These are phyloP conservation scores for Drosophila gunungcola DNA, from an alignment of 1,140 invertebrate genomes.

Conservation along the genomic window DNA sequence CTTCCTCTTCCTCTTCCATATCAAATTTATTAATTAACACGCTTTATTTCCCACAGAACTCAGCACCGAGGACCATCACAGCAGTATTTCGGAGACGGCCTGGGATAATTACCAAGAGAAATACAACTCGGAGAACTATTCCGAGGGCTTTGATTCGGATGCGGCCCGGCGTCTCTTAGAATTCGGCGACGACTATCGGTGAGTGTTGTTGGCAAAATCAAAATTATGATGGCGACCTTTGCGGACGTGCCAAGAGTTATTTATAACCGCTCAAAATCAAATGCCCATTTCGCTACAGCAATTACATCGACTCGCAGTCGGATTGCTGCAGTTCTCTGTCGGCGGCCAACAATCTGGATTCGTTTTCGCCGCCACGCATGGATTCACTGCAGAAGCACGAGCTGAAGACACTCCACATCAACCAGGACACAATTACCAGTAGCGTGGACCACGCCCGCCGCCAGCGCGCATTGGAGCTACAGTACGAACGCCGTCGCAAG, in stretches of 20 bases:
- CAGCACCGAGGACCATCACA: constrained; percentile 89
- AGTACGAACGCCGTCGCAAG: constrained; percentile 83
- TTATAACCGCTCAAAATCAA: constrained; percentile 50
- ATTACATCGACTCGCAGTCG: constrained; percentile 93
- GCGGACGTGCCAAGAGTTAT: constrained; percentile 39
- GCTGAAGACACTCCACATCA: constrained; percentile 67
- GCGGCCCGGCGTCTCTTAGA: constrained; percentile 92
- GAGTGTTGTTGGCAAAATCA: constrained; percentile 76
- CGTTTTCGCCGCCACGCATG: constrained; percentile 86
- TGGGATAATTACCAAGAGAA: constrained; percentile 96
- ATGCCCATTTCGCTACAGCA: constrained; percentile 46
- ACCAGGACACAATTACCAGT: constrained; percentile 77
- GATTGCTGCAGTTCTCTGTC: constrained; percentile 92
- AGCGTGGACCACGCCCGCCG: constrained; percentile 79
- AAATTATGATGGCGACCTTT: constrained; percentile 18
- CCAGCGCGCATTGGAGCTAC: constrained; percentile 78
- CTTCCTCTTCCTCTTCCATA: neutral
- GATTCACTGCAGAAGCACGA: constrained; percentile 80
- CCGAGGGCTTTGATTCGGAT: constrained; percentile 94
- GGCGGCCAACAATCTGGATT: constrained; percentile 87
- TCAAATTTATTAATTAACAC: neutral
- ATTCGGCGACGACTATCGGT: constrained; percentile 95
- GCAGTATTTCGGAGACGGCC: constrained; percentile 93
- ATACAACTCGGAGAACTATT: constrained; percentile 95
- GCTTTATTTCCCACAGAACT: constrained; percentile 50